Evolutionary conservation across 2,888 invertebrate species (phyloP), one percentile per base, ranked within the genome.

Genomic region (Blastobasis adustella): DNA sequence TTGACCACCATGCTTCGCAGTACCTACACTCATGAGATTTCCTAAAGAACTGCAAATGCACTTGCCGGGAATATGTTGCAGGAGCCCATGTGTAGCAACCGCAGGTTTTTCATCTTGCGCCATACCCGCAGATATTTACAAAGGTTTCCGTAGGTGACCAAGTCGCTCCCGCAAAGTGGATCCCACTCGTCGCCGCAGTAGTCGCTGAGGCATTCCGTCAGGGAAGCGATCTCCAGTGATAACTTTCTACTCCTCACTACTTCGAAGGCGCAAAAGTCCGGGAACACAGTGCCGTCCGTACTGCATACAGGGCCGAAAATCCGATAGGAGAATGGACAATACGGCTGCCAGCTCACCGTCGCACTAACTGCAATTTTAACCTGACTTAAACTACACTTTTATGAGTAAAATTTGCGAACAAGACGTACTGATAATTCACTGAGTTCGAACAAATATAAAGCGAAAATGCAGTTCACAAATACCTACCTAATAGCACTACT

Each of bases 101-200:
- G 51, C 6, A 64, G 62, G 4, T 58, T 50, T 10, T 36, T 4
- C 37, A 58, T 50, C 0, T 0, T 5, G 39, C 52, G 54, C n/a
- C 53, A 51, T 9, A 58, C 63, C 36, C 54, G 43, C 37, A 52
- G 50, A 8, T 59, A 63, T 36, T 59, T 46, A 45, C 66, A 68
- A 8, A 58, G n/a, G 39, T 67, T 67, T 6, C 59, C 57, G 47
- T 67, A 67, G 3, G 66, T 61, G 9, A 59, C 52, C 50, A 58
- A 49, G 39, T 67, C 58, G 1, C 60, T 55, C 0, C 59, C 66
- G 50, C 66, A 67, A 49, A 67, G 45, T 44, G 68, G 66, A 6
- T 61, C 56, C 63, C 63, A 66, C 10, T 62, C 56, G 40, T 51
- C 52, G 10, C 52, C 47, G 45, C 65, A 65, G 10, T 23, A 23